Percentiles rank a stretch among this genome's conserved stretches.
phyloP scores from a whole-genome alignment of 2,888 invertebrate species.

The Balanococcus diminutus region DNA sequence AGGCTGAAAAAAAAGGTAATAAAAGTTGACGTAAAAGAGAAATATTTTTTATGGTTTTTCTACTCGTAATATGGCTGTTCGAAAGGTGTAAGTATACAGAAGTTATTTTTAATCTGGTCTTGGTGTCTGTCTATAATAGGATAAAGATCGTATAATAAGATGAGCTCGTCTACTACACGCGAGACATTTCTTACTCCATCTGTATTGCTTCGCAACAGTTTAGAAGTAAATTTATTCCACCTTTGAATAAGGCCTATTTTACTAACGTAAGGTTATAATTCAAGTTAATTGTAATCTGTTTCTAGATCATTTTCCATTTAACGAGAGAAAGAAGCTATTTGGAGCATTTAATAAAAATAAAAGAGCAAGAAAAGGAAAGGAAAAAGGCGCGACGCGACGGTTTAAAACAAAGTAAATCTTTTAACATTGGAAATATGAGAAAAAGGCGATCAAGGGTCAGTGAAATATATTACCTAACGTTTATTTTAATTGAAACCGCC shows the following conservation, averaged over 20 bases:
- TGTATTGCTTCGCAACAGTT: neutral
- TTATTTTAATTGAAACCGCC: slow-evolving; percentile 52
- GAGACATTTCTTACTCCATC: neutral
- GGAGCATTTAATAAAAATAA: slow-evolving; percentile 5
- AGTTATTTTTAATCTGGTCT: slow-evolving; percentile 9
- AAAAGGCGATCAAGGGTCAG: slow-evolving; percentile 40
- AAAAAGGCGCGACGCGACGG: slow-evolving; percentile 11
- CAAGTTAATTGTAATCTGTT: slow-evolving; percentile 31
- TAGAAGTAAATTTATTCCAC: slow-evolving; percentile 29
- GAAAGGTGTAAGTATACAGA: neutral
- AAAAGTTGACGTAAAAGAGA: neutral
- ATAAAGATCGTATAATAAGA: slow-evolving; percentile 10
- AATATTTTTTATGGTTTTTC: neutral
- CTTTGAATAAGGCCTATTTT: neutral
- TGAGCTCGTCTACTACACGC: neutral
- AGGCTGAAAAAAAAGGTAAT: neutral
- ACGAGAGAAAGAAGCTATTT: slow-evolving; percentile 28
- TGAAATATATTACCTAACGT: slow-evolving; percentile 38
- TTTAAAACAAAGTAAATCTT: slow-evolving; percentile 37
- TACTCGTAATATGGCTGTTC: neutral
- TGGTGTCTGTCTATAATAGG: neutral
- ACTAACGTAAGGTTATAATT: slow-evolving; percentile 3
- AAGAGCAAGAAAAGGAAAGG: neutral
- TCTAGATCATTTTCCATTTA: slow-evolving; percentile 14
- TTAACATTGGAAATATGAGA: slow-evolving; percentile 38